Percentiles rank a stretch among this genome's conserved stretches.
Evolutionary conservation across 1,140 invertebrate genomes (phyloP).

Genomic region (Lepidurus apus): DNA sequence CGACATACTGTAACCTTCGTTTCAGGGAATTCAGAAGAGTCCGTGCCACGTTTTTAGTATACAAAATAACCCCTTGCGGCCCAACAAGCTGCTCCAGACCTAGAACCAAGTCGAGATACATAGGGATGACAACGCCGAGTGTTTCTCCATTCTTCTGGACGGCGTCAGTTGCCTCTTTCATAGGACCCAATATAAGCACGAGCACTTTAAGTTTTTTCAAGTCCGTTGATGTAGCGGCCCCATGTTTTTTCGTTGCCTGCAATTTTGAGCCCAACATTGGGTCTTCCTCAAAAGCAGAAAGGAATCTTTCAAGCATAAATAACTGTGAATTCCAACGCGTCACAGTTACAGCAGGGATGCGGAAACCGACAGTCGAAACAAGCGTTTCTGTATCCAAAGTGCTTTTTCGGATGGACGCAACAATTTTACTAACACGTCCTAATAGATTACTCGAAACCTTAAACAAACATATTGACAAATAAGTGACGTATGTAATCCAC

Average conservation of each 20-base stretch:
- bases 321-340: constrained; percentile 29
- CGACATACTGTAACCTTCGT: constrained; percentile 23
- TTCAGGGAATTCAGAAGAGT: not conserved
- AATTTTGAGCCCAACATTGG: constrained; percentile 16
- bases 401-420: constrained; percentile 31
- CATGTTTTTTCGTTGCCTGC: constrained; percentile 25
- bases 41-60: constrained; percentile 23
- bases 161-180: constrained; percentile 25
- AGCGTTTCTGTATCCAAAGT: not conserved
- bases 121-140: constrained; percentile 23
- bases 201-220: constrained; percentile 11
- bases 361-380: constrained; percentile 26
- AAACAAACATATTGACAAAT: constrained; percentile 7
- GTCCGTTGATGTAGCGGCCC: constrained; percentile 18
- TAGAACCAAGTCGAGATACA: constrained; percentile 19
- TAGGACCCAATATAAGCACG: not conserved
- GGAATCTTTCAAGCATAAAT: not conserved
- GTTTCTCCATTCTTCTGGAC: constrained; percentile 26
- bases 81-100: constrained; percentile 5
- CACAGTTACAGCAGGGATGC: constrained; percentile 21
- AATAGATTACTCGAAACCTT: not conserved
- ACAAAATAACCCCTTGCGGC: constrained; percentile 18
- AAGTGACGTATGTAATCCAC: not conserved
- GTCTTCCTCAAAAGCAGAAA: constrained; percentile 25
- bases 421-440: constrained; percentile 29